Evolutionary conservation across 2,113 vertebrate species (phyloP), one percentile per base, ranked within the genome.

Genomic region (Calonectris borealis): DNA sequence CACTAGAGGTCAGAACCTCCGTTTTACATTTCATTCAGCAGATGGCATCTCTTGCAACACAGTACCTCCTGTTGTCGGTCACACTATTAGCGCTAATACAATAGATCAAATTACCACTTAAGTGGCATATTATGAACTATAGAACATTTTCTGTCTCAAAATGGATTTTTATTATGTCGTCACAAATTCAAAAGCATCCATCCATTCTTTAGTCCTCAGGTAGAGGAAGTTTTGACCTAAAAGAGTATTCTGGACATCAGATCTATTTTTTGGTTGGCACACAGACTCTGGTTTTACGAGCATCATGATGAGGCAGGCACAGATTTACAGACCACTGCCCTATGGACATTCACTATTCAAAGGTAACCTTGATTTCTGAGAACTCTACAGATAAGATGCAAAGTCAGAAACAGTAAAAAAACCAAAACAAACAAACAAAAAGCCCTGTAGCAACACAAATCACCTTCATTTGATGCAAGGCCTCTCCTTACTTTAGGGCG

Each of bases 41-140:
- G 79, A 90, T 65, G 75, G 78, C 44, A 93, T 31, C 93, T 48
- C 83, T 44, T 19, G 61, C 89, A 84, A 3, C 61, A 51, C 87
- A 86, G 57, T 38, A 38, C 32, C 90, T 76, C 62, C 84, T 21
- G 2, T 20, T 7, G 20, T 25, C 14, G 25, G 11, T 5, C 83
- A 26, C 86, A 15, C 68, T 10, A 25, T 48, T 21, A 84, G 18
- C 93, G 17, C 81, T 9, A 29, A 62, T 3, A 40, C 55, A 40
- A 62, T 2, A 36, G 42, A 27, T 89, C 82, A 34, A 58, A 34
- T 79, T 54, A 65, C 84, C 87, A 9, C 78, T 68, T 36, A 16
- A 62, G 11, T 0, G 64, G 20, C 3, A 0, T 1, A 4, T 18
- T 38, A 27, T 9, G 5, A 66, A n/a, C 72, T 24, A 40, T 1